Evolutionary conservation across 2,888 invertebrate genomes (phyloP).

Genomic region (Odontomyia ornata): DNA sequence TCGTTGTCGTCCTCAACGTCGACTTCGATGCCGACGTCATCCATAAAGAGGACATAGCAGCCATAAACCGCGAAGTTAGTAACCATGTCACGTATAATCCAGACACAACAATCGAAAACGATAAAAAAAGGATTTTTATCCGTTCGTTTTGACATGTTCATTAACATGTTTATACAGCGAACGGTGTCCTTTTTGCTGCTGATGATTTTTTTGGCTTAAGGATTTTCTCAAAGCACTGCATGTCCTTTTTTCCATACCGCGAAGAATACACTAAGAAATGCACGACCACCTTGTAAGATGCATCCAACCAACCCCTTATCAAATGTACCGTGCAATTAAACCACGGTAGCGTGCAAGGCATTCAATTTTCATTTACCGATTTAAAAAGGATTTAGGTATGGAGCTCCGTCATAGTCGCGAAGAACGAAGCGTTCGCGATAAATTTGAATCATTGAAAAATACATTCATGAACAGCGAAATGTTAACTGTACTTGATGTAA

Average conservation of each 20-base stretch:
- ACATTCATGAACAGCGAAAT: background rate
- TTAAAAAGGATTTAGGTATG: conserved; percentile 27
- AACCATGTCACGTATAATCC: conserved; percentile 49
- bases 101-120: conserved; percentile 52
- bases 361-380: conserved; percentile 11
- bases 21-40: background rate
- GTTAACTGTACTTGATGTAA: conserved; percentile 29
- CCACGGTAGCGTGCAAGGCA: conserved; percentile 33
- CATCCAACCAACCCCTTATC: conserved; percentile 46
- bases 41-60: conserved; percentile 1
- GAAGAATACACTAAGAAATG: conserved; percentile 34
- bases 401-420: background rate
- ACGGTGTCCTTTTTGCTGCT: conserved; percentile 54
- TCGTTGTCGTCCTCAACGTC: conserved; percentile 5
- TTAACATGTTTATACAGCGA: conserved; percentile 55
- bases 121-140: conserved; percentile 55
- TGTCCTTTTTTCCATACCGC: conserved; percentile 26
- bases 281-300: conserved; percentile 31
- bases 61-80: conserved; percentile 51
- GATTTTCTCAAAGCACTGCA: conserved; percentile 10
- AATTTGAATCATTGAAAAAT: background rate
- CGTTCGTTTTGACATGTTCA: conserved; percentile 56
- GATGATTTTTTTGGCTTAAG: conserved; percentile 51
- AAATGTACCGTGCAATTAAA: conserved; percentile 53
- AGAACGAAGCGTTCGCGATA: conserved; percentile 10